phyloP scores from a whole-genome alignment of 64 coral and sea anemone species.

The Actinia equina region DNA sequence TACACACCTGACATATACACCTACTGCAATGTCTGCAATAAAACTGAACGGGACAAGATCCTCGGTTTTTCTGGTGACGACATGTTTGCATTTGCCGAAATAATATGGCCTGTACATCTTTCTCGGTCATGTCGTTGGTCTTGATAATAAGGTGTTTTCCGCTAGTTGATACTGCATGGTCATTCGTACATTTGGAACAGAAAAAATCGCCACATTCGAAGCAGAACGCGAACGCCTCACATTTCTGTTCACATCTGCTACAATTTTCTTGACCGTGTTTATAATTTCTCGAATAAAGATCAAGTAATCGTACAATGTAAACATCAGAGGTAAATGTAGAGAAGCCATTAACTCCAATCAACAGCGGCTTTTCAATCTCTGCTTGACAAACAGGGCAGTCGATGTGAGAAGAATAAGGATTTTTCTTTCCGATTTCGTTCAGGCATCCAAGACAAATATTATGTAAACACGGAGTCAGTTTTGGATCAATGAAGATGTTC shows the following conservation, averaged over 20 bases:
- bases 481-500: slow-evolving; percentile 31
- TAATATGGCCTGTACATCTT: background rate
- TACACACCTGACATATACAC: slow-evolving; percentile 53
- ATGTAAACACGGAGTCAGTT: slow-evolving; percentile 64
- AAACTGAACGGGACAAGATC: slow-evolving; percentile 20
- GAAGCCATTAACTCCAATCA: slow-evolving; percentile 22
- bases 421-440: slow-evolving; percentile 24
- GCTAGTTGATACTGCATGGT: background rate
- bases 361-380: slow-evolving; percentile 38
- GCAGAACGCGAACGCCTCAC: slow-evolving; percentile 30
- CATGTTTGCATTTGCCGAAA: background rate
- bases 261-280: slow-evolving; percentile 3
- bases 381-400: slow-evolving; percentile 48
- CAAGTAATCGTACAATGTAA: slow-evolving; percentile 38
- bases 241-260: slow-evolving; percentile 36
- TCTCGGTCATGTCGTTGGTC: background rate
- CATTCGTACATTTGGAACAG: slow-evolving; percentile 27
- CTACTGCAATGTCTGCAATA: slow-evolving; percentile 44
- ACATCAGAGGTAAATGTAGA: slow-evolving; percentile 29
- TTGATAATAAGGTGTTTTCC: background rate
- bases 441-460: slow-evolving; percentile 53
- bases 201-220: slow-evolving; percentile 58
- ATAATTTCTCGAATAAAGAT: slow-evolving; percentile 45
- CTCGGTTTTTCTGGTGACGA: background rate
- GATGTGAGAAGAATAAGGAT: slow-evolving; percentile 45